Evolutionary conservation across 2,113 vertebrate genomes (phyloP).

Genomic region (Clarias macrocephalus): DNA sequence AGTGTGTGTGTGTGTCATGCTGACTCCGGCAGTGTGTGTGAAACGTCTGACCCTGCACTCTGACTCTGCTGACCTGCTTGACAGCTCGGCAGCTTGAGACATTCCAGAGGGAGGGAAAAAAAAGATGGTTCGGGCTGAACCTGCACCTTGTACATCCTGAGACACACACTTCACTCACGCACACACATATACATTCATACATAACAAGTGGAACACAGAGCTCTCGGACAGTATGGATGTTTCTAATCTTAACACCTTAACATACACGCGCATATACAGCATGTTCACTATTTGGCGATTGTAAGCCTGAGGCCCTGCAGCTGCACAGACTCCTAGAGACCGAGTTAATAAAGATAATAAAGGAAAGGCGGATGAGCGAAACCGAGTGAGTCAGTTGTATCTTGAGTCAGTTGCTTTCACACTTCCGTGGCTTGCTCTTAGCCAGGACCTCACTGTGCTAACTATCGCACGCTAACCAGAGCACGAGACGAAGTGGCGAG

Average conservation of each 20-base stretch:
- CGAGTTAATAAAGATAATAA: neutral
- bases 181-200: conserved; percentile 4
- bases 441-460: conserved; percentile 23
- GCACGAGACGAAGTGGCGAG: conserved; percentile 12
- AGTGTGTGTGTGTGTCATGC: conserved; percentile 33
- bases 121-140: conserved; percentile 13
- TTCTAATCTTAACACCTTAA: neutral
- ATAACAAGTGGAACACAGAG: conserved; percentile 20
- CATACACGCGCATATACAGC: neutral
- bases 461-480: conserved; percentile 52
- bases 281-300: neutral
- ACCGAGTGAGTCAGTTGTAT: neutral
- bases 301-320: conserved; percentile 13
- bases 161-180: neutral
- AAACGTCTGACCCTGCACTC: conserved; percentile 56
- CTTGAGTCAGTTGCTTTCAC: conserved; percentile 44
- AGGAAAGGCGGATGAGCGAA: neutral
- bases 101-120: conserved; percentile 40
- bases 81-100: conserved; percentile 51
- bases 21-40: conserved; percentile 45
- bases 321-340: neutral
- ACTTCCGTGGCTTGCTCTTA: conserved; percentile 57
- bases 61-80: conserved; percentile 51
- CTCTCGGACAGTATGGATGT: conserved; percentile 1
- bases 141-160: conserved; percentile 9